Percentiles rank a stretch among this genome's conserved stretches.
Conservation (phyloP, 2,888 invertebrate species). For the Calephelis perditalis region DNA sequence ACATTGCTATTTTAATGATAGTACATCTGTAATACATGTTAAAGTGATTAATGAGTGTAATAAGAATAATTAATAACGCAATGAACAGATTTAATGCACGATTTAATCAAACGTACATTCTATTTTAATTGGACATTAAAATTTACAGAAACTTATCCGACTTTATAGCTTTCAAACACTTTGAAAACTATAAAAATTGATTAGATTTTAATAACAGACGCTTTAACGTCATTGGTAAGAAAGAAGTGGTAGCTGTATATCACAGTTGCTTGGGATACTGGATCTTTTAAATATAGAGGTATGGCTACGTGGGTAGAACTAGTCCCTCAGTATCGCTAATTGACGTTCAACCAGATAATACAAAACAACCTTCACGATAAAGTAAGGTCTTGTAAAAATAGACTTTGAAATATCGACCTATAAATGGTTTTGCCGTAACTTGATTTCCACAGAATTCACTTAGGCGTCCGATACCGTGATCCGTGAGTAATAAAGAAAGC, state of each 20-base stretch:
- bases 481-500: constrained; percentile 45
- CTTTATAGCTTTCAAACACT: constrained; percentile 1
- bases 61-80: constrained; percentile 3
- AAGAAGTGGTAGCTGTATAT: constrained; percentile 40
- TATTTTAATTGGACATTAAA: constrained; percentile 1
- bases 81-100: not conserved
- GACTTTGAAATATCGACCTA: constrained; percentile 32
- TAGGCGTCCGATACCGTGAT: constrained; percentile 48
- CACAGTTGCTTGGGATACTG: constrained; percentile 33
- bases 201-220: constrained; percentile 18
- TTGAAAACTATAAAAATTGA: constrained; percentile 5
- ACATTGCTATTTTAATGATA: too few species aligned
- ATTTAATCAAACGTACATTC: not conserved
- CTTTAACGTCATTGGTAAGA: constrained; percentile 28
- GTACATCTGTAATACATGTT: too few species aligned
- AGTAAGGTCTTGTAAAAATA: constrained; percentile 17
- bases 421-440: constrained; percentile 47
- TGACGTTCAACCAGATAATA: constrained; percentile 60
- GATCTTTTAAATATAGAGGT: constrained; percentile 43
- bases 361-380: constrained; percentile 31
- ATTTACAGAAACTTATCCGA: not conserved
- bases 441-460: constrained; percentile 44
- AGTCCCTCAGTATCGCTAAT: constrained; percentile 61
- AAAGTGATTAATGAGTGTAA: not conserved
- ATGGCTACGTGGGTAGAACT: constrained; percentile 51